phyloP scores from a whole-genome alignment of 2,888 invertebrate species.

The Zaprionus bogoriensis region DNA sequence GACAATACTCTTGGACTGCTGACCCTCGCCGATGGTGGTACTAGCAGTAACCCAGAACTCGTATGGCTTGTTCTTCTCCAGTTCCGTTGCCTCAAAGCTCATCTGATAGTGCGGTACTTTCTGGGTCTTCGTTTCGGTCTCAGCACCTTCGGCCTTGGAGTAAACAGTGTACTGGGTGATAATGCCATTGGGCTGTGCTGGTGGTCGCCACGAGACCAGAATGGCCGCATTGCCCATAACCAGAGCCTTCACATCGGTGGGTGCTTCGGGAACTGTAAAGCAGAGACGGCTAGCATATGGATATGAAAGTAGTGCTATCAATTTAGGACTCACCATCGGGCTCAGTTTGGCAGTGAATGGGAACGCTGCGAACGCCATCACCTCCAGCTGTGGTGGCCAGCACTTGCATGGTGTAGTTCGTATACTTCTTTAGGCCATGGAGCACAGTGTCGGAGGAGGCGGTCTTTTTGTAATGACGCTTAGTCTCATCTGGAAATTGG shows the following conservation, averaged over 20 bases:
- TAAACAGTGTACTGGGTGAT: constrained; percentile 97
- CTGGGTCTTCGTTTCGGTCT: constrained; percentile 87
- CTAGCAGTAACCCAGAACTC: constrained; percentile 98
- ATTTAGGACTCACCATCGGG: constrained; percentile 90
- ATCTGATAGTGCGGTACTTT: constrained; percentile 92
- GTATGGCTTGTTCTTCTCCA: constrained; percentile 92
- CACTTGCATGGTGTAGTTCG: constrained; percentile 98
- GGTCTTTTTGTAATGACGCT: constrained; percentile 95
- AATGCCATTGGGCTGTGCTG: constrained; percentile 95
- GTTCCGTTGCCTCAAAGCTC: constrained; percentile 92
- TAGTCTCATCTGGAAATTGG: constrained; percentile 88
- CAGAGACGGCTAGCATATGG: background rate
- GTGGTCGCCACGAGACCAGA: constrained; percentile 96
- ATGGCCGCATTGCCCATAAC: constrained; percentile 96
- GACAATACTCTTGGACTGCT: constrained; percentile 92
- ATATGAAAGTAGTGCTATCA: accelerated
- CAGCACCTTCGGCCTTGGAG: constrained; percentile 89
- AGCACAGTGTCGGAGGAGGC: constrained; percentile 96
- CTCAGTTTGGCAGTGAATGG: constrained; percentile 95
- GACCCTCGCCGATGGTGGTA: constrained; percentile 96
- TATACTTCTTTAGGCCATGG: constrained; percentile 96
- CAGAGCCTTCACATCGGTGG: constrained; percentile 95
- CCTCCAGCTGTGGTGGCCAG: constrained; percentile 97
- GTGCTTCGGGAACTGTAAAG: constrained; percentile 93
- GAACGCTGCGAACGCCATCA: constrained; percentile 91